Conservation (phyloP, 2,797 vertebrate species). For the Amphiprion clarkii region DNA sequence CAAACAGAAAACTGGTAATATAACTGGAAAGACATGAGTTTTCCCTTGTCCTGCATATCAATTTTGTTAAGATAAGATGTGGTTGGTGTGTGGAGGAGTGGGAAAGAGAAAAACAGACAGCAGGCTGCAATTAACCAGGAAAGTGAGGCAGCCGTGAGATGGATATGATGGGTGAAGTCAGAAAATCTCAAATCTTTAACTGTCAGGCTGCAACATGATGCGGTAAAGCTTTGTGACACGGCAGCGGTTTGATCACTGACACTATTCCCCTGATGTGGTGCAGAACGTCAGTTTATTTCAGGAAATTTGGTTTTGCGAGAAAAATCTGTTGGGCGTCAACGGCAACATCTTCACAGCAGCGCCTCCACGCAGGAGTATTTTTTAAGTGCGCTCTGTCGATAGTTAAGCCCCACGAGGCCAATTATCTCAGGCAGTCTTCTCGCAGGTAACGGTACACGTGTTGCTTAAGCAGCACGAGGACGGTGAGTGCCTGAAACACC, state of each 20-base stretch:
- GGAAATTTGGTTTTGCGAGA: slow-evolving; percentile 8
- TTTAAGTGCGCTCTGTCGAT: not conserved
- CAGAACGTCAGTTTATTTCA: slow-evolving; percentile 36
- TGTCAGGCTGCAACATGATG: slow-evolving; percentile 13
- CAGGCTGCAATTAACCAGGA: slow-evolving; percentile 2
- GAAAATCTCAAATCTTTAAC: slow-evolving; percentile 3
- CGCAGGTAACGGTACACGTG: slow-evolving; percentile 46
- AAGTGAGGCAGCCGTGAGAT: not conserved
- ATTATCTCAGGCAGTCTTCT: slow-evolving; percentile 59
- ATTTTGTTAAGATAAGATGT: not conserved
- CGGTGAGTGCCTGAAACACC: not conserved
- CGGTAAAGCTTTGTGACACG: not conserved
- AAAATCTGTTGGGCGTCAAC: slow-evolving; percentile 7
- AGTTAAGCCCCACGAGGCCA: slow-evolving; percentile 54
- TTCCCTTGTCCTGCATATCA: not conserved
- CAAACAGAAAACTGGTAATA: not conserved
- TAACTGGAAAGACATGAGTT: not conserved
- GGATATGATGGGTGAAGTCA: not conserved
- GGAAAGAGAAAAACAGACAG: not conserved
- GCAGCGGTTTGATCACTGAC: slow-evolving; percentile 37
- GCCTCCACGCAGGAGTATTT: not conserved
- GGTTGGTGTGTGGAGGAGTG: not conserved
- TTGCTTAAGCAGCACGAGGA: slow-evolving; percentile 17
- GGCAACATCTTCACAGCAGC: slow-evolving; percentile 5
- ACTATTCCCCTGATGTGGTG: not conserved